Base-by-base conservation (phyloP, 2,888 invertebrate genomes). In the Lampropteryx suffumata region DNA sequence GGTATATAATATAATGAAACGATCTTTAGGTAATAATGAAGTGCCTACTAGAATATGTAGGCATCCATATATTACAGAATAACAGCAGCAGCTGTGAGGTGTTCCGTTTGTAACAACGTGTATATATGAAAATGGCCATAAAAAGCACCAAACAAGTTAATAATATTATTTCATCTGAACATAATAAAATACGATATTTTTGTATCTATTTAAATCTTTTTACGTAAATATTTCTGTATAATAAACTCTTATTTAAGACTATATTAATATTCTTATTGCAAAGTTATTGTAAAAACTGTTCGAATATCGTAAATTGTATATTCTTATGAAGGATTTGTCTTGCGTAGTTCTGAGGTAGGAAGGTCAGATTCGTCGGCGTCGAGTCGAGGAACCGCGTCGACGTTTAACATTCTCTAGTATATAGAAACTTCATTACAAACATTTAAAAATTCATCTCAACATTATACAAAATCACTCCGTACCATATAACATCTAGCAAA, bases 341-440 rank as follows among this genome's bases (percentile, higher is more conserved):
- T 84, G 84, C 83, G 73, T 80, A 84, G 83, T 79, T 79, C 76
- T 89, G 89, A 90, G 89, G 89, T 90, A 89, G 89, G 86, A 85
- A 84, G 85, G 84, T 84, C 76, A 71, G 82, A 10, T 11, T 11
- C 17, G 34, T 6, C 33, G 9, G n/a, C 14, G 12, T 7, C 13
- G 30, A 0, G 7, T 1, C 9, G 9, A 34, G 33, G 4, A 30
- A 12, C n/a, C 11, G 63, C 62, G 65, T 64, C 67, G 64, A 65
- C 60, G 65, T 62, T 66, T 50, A 43, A 55, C 51, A 52, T 56
- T 51, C 51, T 54, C 55, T 52, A 50, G 30, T 48, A 43, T 40
- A 41, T 60, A 60, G 50, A 60, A 52, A 64, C 67, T 65, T 69
- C 53, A 58, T 67, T 70, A 84, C 83, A 84, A 84, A 87, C 81